Evolutionary conservation across 2,113 vertebrate genomes (phyloP).

Genomic region (Centropristis striata): DNA sequence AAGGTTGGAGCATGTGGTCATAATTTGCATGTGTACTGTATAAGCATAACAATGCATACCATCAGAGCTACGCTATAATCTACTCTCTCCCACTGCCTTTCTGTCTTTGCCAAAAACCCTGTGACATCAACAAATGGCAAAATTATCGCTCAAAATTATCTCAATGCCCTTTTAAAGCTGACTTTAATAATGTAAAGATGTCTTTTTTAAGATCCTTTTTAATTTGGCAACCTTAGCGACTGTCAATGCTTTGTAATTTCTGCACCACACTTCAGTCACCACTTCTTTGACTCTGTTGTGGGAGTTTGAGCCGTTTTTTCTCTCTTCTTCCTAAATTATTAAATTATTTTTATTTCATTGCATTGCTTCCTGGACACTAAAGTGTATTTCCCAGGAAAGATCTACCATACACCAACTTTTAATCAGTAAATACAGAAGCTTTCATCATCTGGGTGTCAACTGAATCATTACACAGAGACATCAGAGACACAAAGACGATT

Average conservation of each 20-base stretch:
- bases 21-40: constrained; percentile 47
- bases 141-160: neutral
- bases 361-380: neutral
- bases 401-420: neutral
- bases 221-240: neutral
- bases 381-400: neutral
- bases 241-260: neutral
- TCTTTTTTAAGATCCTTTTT: neutral
- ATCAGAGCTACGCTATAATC: constrained; percentile 18
- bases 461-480: neutral
- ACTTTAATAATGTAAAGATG: neutral
- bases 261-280: neutral
- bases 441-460: neutral
- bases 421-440: neutral
- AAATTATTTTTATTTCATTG: neutral
- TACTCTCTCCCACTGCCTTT: neutral
- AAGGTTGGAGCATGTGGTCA: constrained; percentile 52
- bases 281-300: neutral
- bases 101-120: neutral
- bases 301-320: neutral
- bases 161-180: constrained; percentile 9
- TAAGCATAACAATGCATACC: constrained; percentile 43
- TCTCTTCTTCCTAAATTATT: neutral
- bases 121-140: constrained; percentile 37
- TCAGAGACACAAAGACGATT: neutral